Evolutionary conservation across 2,113 vertebrate species (phyloP), one percentile per base, ranked within the genome.

Genomic region (Cygnus atratus): DNA sequence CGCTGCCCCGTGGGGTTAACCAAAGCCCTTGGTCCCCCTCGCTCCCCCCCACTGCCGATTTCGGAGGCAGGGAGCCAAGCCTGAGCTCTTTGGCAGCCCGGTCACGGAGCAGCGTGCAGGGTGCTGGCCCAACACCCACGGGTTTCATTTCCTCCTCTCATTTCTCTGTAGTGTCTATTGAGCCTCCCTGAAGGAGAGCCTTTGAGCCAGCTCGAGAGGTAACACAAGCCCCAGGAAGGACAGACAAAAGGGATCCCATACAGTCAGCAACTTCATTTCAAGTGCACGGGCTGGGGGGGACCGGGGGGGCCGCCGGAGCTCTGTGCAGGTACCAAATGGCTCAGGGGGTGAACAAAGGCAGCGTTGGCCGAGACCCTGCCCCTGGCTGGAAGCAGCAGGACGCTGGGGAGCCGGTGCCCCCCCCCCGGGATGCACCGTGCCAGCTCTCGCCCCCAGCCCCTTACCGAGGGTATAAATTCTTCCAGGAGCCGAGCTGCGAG

Each of bases 71-170:
- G 0, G 10, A 73, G 74, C 71, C 8, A 11, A 72, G 66, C 59
- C 5, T 0, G 3, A 57, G 6, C 12, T 63, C 77, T 90, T 82
- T 82, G n/a, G 78, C 65, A 83, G 77, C 90, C 74, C 2, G 2
- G 31, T 65, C 63, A 84, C 19, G 5, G 17, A 84, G 82, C 79
- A 55, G 88, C 75, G 94, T 84, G 85, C 10, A 67, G 94, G 96
- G 91, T 89, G 25, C 63, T 26, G 79, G 81, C 74, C 80, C 72
- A 87, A 61, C 87, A 58, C 88, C 83, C 90, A 67, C 0, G 14
- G 68, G 35, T 91, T 97, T 93, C 72, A 88, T 95, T 96, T 97
- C 96, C 95, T 97, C 95, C 92, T 61, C 92, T 62, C 81, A 2
- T 84, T 91, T 58, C 92, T 78, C 79, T 46, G 37, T 3, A 43